phyloP scores from a whole-genome alignment of 2,888 invertebrate genomes.

The Schrankia costaestrigalis region DNA sequence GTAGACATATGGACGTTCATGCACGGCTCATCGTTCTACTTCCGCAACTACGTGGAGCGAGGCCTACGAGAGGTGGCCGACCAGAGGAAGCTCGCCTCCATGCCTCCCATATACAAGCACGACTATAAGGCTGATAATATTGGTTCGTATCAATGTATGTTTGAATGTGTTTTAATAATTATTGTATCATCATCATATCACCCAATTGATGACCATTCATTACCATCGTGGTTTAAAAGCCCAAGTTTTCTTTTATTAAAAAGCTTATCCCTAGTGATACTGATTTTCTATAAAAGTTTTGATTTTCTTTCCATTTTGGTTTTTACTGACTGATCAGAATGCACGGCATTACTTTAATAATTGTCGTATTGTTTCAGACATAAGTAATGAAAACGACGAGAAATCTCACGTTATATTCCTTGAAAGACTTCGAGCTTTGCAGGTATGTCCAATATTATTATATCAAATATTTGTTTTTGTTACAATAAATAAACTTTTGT shows the following conservation, averaged over 20 bases:
- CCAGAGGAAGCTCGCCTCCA: conserved; percentile 57
- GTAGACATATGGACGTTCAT: conserved; percentile 92
- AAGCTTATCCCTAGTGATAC: no score
- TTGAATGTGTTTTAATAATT: background rate
- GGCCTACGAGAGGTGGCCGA: conserved; percentile 82
- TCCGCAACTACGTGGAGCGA: conserved; percentile 91
- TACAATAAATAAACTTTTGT: no score
- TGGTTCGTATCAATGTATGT: conserved; percentile 34
- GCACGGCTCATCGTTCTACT: conserved; percentile 90
- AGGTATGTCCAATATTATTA: conserved; percentile 41
- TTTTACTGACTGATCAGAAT: no score
- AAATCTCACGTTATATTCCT: conserved; percentile 69
- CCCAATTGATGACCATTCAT: background rate
- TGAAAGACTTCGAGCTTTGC: conserved; percentile 68
- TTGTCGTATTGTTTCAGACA: conserved; percentile 53
- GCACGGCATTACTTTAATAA: background rate
- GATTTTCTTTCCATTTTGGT: no score
- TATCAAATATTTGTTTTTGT: background rate
- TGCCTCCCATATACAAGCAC: conserved; percentile 61
- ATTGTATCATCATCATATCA: no score
- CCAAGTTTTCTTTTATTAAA: no score
- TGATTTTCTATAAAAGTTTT: no score
- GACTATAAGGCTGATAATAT: conserved; percentile 64
- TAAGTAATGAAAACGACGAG: conserved; percentile 71
- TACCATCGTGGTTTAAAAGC: no score